phyloP scores from a whole-genome alignment of 2,113 vertebrate genomes.

The Protobothrops mucrosquamatus region DNA sequence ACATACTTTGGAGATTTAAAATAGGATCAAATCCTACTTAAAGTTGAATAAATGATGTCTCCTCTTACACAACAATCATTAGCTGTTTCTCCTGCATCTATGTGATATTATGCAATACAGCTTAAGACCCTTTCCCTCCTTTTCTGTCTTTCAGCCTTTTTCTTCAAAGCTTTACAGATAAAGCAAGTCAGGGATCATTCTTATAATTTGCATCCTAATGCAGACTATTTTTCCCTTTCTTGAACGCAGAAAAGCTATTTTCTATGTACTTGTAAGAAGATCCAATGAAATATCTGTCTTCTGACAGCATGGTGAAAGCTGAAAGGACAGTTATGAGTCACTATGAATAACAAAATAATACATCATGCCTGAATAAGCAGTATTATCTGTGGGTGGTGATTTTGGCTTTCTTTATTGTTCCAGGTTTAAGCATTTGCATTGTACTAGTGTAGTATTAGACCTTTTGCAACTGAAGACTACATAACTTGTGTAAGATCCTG shows the following conservation, averaged over 20 bases:
- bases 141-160: neutral
- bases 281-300: neutral
- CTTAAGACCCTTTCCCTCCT: neutral
- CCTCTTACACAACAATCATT: neutral
- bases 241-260: neutral
- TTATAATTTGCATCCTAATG: neutral
- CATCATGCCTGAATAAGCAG: neutral
- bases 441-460: neutral
- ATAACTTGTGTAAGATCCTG: neutral
- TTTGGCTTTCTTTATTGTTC: neutral
- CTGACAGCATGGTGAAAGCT: neutral
- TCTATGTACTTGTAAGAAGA: neutral
- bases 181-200: neutral
- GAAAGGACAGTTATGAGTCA: neutral
- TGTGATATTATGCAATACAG: too few relatives aligned
- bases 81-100: neutral
- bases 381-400: neutral
- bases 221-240: neutral
- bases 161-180: neutral
- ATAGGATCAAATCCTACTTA: neutral
- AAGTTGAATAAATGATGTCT: neutral
- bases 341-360: neutral
- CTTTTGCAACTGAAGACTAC: neutral
- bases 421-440: neutral
- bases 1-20: neutral